Evolutionary conservation across 2,797 vertebrate genomes (phyloP).

Genomic region (Oreochromis mossambicus): DNA sequence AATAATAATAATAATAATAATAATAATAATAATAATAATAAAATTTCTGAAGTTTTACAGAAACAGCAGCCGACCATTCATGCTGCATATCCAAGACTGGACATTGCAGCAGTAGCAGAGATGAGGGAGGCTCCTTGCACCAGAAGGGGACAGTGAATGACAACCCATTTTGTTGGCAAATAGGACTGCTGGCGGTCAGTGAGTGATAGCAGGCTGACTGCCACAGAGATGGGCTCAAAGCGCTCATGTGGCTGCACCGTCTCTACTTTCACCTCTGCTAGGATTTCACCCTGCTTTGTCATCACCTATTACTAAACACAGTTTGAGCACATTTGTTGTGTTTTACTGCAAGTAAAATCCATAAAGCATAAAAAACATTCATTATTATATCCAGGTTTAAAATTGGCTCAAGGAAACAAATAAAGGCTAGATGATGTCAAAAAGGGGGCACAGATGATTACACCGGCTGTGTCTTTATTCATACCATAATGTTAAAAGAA

Average conservation of each 20-base stretch:
- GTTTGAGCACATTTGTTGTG: neutral
- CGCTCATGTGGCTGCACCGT: slow-evolving; percentile 3
- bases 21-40: neutral
- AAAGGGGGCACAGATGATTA: neutral
- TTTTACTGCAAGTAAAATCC: neutral
- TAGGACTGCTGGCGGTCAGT: slow-evolving; percentile 20
- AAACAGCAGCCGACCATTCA: neutral
- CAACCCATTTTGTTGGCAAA: slow-evolving; percentile 21
- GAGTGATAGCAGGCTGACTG: slow-evolving; percentile 1
- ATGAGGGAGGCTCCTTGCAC: slow-evolving; percentile 27
- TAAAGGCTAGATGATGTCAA: neutral
- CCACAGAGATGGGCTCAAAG: slow-evolving; percentile 21
- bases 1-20: neutral
- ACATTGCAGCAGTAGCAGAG: slow-evolving; percentile 18
- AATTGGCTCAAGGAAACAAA: neutral
- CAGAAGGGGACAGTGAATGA: slow-evolving; percentile 40
- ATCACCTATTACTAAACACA: neutral
- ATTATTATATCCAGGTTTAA: neutral
- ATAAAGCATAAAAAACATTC: neutral
- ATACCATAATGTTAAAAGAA: neutral
- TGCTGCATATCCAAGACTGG: neutral
- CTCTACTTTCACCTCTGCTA: neutral
- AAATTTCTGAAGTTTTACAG: neutral
- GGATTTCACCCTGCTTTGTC: neutral
- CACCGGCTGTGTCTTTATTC: neutral